Conservation (phyloP, 2,888 invertebrate genomes). For the Cataglyphis cursor region DNA sequence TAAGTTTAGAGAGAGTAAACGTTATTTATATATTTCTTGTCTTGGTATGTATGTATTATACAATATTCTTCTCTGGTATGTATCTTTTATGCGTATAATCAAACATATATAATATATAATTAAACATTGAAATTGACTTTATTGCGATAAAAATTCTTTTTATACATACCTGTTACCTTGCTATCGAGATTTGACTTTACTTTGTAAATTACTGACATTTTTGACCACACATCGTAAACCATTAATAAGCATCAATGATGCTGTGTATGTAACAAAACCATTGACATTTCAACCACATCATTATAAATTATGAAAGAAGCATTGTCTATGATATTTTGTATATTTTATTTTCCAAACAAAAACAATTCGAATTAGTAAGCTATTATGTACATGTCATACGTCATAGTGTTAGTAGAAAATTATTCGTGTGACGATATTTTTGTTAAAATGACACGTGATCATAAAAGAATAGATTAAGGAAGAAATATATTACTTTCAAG, state of each 20-base stretch:
- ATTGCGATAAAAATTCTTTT: not conserved
- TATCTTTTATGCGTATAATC: not conserved
- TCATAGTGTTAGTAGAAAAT: constrained; percentile 9
- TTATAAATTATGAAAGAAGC: not conserved
- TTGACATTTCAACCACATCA: not conserved
- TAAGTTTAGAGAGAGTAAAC: too few relatives aligned
- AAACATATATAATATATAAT: not conserved
- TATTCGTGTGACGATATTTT: not conserved
- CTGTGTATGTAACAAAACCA: not conserved
- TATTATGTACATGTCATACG: not conserved
- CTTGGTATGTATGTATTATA: not conserved
- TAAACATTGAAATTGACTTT: constrained; percentile 6
- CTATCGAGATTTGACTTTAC: not conserved
- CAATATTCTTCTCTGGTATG: not conserved
- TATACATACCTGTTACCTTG: too few relatives aligned
- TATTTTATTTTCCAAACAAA: not conserved
- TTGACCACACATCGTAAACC: not conserved
- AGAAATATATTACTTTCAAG: not conserved
- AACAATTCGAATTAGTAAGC: not conserved
- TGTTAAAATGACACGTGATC: not conserved
- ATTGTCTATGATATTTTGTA: not conserved
- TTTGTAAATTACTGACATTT: not conserved
- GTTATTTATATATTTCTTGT: not conserved
- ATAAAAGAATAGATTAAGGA: not conserved
- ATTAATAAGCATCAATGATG: not conserved